These are phyloP conservation scores for Montipora cactus DNA, from an alignment of 64 coral and sea anemone species.

Conservation along the genomic window DNA sequence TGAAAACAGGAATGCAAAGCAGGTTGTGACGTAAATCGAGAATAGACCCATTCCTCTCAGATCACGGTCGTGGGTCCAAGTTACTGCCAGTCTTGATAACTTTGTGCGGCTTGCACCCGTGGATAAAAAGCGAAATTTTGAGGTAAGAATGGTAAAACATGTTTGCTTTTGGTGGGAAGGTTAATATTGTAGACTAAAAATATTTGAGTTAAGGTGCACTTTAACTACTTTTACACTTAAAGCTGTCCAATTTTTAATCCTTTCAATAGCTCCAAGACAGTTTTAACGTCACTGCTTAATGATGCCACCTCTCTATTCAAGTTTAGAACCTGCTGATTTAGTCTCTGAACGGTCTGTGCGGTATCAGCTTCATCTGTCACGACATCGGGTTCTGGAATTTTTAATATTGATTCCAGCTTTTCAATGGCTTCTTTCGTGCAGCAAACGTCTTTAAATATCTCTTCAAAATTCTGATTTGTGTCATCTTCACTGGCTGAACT, in stretches of 20 bases:
- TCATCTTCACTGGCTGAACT: neutral
- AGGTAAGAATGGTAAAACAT: no score
- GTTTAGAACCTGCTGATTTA: conserved; percentile 71
- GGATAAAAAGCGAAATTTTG: no score
- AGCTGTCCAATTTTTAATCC: conserved; percentile 62
- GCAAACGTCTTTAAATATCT: conserved; percentile 81
- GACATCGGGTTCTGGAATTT: conserved; percentile 48
- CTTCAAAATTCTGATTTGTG: conserved; percentile 46
- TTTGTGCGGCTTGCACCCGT: no score
- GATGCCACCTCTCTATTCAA: conserved; percentile 77
- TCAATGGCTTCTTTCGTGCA: conserved; percentile 73
- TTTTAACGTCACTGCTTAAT: conserved; percentile 81
- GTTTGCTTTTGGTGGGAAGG: no score
- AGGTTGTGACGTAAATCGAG: no score
- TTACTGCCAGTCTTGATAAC: no score
- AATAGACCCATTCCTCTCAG: no score
- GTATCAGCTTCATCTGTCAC: conserved; percentile 38
- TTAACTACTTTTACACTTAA: neutral
- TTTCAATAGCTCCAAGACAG: conserved; percentile 76
- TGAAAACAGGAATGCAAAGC: no score
- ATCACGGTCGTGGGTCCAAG: no score
- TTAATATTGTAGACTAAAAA: no score
- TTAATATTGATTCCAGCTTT: conserved; percentile 49
- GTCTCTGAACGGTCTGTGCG: conserved; percentile 73
- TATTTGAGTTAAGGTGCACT: no score